phyloP scores from a whole-genome alignment of 1,140 invertebrate genomes.

The Myzus persicae region DNA sequence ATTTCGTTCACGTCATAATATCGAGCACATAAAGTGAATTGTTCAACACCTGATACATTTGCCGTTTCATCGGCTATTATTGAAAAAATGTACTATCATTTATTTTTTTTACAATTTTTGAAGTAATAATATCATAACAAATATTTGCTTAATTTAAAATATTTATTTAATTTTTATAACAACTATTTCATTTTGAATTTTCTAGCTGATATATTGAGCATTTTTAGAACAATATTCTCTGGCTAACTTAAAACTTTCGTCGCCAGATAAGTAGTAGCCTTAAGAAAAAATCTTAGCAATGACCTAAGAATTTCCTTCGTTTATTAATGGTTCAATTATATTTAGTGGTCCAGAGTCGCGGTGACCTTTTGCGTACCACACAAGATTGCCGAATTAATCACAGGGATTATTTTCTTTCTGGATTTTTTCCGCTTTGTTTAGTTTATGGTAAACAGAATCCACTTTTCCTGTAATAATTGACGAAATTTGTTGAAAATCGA shows the following conservation, averaged over 20 bases:
- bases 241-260: constrained; percentile 59
- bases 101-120: constrained; percentile 58
- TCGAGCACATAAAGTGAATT: constrained; percentile 60
- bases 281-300: constrained; percentile 60
- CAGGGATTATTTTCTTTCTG: constrained; percentile 38
- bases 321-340: constrained; percentile 59
- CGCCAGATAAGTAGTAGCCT: constrained; percentile 41
- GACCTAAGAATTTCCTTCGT: constrained; percentile 61
- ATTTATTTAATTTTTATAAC: too few species aligned
- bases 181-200: constrained; percentile 61
- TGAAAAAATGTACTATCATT: constrained; percentile 57
- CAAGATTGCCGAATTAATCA: constrained; percentile 58
- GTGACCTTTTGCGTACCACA: constrained; percentile 60
- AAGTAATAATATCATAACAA: constrained; percentile 59
- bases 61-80: constrained; percentile 60
- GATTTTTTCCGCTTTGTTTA: constrained; percentile 28
- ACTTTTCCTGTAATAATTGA: background rate
- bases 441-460: background rate
- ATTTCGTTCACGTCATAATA: constrained; percentile 55
- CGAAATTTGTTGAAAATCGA: constrained; percentile 27
- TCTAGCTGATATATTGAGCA: constrained; percentile 55
- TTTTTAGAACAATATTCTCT: constrained; percentile 53
- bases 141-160: too few species aligned
- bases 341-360: constrained; percentile 48
- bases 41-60: constrained; percentile 59